These are phyloP conservation scores for Chironomus tentans DNA, from an alignment of 2,888 invertebrate genomes.

Conservation along the genomic window DNA sequence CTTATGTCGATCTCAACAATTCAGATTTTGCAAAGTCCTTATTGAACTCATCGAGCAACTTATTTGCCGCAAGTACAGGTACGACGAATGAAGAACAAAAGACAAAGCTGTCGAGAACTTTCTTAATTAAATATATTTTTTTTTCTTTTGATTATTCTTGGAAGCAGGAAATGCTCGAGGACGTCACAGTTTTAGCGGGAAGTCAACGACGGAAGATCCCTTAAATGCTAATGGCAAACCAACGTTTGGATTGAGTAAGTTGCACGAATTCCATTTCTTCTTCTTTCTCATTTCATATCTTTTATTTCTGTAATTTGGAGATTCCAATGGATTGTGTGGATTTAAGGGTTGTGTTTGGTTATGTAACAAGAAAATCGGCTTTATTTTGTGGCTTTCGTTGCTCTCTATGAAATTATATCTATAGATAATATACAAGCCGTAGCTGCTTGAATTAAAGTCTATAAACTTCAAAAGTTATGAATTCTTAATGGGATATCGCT, in stretches of 20 bases:
- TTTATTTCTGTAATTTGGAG: conserved; percentile 23
- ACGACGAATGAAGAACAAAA: background rate
- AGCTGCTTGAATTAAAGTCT: too few relatives aligned
- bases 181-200: conserved; percentile 52
- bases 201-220: conserved; percentile 45
- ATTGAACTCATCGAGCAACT: conserved; percentile 23
- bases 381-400: too few relatives aligned
- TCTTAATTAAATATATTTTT: background rate
- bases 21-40: conserved; percentile 41
- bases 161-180: conserved; percentile 35
- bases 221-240: conserved; percentile 55
- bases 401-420: too few relatives aligned
- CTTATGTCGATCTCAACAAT: conserved; percentile 71
- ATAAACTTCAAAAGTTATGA: too few relatives aligned
- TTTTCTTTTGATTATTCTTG: background rate
- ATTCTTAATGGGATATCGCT: too few relatives aligned
- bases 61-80: conserved; percentile 28
- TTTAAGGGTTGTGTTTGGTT: too few relatives aligned
- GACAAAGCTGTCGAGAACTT: background rate
- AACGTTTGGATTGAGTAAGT: conserved; percentile 69
- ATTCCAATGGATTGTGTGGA: too few relatives aligned
- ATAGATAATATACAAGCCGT: too few relatives aligned
- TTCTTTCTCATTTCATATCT: background rate
- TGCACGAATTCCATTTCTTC: conserved; percentile 4
- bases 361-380: too few relatives aligned